Conservation (phyloP, 2,797 vertebrate species). For the Dipus sagitta region DNA sequence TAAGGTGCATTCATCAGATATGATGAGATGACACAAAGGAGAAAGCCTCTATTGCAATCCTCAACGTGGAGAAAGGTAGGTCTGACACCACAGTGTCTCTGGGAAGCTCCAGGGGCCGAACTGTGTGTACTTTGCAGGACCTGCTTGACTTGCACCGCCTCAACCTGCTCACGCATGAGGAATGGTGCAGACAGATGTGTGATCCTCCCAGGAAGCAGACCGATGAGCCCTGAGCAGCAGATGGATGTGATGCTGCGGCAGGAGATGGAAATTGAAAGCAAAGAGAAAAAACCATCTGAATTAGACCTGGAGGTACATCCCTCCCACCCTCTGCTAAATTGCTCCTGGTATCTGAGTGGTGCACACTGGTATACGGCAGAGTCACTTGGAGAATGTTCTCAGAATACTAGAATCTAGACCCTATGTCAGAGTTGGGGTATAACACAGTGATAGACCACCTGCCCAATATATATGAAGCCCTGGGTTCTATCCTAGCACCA, state of each 20-base stretch:
- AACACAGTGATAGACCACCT: too few species aligned
- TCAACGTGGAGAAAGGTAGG: neutral
- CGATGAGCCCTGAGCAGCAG: slow-evolving; percentile 93
- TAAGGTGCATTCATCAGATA: neutral
- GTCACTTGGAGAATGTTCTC: neutral
- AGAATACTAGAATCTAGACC: neutral
- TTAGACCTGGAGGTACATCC: slow-evolving; percentile 90
- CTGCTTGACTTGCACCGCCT: neutral
- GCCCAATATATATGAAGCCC: too few species aligned
- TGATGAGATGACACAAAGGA: neutral
- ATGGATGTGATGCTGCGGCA: slow-evolving; percentile 89
- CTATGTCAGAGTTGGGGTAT: neutral
- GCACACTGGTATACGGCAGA: neutral
- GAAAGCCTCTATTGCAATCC: neutral
- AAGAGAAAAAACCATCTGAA: slow-evolving; percentile 86
- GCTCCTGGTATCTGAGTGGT: neutral
- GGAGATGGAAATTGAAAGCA: slow-evolving; percentile 86
- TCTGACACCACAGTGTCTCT: neutral
- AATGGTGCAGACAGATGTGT: neutral
- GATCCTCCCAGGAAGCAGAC: slow-evolving; percentile 79
- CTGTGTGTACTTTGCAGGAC: slow-evolving; percentile 65
- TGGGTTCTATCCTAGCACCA: too few species aligned
- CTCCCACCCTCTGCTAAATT: neutral
- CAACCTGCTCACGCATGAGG: neutral
- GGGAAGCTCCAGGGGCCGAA: neutral